phyloP scores from a whole-genome alignment of 1,140 invertebrate species.

The Euura saliciscinereae region DNA sequence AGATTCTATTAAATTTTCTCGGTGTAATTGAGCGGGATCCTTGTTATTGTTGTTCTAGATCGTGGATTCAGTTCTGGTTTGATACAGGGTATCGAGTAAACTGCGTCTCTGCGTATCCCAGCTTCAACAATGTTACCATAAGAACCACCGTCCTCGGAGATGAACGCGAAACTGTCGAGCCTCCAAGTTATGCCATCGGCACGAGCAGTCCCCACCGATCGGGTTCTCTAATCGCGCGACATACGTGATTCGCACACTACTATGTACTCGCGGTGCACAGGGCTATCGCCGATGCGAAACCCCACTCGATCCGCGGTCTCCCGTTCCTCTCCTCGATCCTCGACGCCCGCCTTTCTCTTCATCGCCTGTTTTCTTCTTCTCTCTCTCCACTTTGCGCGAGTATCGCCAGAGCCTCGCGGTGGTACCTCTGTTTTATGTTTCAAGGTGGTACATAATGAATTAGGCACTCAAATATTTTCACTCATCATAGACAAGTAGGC shows the following conservation, averaged over 20 bases:
- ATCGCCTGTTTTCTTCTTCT: neutral
- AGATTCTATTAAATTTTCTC: no score
- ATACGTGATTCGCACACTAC: neutral
- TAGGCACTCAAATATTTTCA: no score
- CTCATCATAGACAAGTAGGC: no score
- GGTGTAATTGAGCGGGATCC: no score
- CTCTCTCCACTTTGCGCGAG: neutral
- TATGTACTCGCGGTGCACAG: neutral
- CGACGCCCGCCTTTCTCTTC: neutral
- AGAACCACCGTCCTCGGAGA: neutral
- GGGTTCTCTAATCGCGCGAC: neutral
- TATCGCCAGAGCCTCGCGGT: no score
- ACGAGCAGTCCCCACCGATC: neutral
- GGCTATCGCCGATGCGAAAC: neutral
- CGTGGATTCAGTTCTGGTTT: no score
- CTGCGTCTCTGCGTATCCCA: no score
- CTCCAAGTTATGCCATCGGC: neutral
- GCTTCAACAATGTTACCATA: neutral
- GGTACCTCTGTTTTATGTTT: no score
- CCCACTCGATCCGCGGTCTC: neutral
- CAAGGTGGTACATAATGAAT: no score
- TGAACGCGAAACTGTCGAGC: conserved; percentile 4
- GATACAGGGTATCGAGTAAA: no score
- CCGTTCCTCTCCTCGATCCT: neutral
- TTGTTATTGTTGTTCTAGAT: no score